Evolutionary conservation across 2,888 invertebrate species (phyloP).

Genomic region (Rotaria magnacalcarata): DNA sequence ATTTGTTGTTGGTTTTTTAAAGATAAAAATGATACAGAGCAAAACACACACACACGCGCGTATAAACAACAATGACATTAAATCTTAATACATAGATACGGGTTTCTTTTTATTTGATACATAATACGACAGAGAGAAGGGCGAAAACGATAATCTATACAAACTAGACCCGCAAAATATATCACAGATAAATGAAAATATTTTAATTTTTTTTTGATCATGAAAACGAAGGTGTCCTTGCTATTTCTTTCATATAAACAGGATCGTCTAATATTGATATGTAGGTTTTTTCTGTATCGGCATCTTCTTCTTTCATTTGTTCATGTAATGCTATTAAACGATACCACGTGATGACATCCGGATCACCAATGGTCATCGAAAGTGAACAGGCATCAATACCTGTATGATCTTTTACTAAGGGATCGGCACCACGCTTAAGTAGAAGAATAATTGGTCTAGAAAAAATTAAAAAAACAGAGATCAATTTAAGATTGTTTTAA

Average conservation of each 20-base stretch:
- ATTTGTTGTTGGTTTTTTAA: not conserved
- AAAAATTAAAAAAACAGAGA: constrained; percentile 38
- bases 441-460: constrained; percentile 80
- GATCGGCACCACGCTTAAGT: constrained; percentile 82
- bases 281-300: not conserved
- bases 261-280: constrained; percentile 35
- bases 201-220: not conserved
- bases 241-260: constrained; percentile 34
- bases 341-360: constrained; percentile 32
- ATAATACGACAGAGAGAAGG: not conserved
- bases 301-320: constrained; percentile 31
- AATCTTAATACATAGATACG: constrained; percentile 4
- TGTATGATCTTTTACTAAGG: constrained; percentile 72
- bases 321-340: constrained; percentile 32
- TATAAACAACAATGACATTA: not conserved
- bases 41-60: not conserved
- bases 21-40: not conserved
- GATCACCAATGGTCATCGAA: not conserved
- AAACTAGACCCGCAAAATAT: not conserved
- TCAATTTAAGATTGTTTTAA: constrained; percentile 16
- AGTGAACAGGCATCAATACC: constrained; percentile 68
- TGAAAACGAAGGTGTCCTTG: constrained; percentile 5
- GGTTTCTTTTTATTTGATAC: not conserved
- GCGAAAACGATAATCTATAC: not conserved
- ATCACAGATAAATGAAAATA: not conserved